Conservation (phyloP, 2,888 invertebrate genomes). For the Phlogophora meticulosa region DNA sequence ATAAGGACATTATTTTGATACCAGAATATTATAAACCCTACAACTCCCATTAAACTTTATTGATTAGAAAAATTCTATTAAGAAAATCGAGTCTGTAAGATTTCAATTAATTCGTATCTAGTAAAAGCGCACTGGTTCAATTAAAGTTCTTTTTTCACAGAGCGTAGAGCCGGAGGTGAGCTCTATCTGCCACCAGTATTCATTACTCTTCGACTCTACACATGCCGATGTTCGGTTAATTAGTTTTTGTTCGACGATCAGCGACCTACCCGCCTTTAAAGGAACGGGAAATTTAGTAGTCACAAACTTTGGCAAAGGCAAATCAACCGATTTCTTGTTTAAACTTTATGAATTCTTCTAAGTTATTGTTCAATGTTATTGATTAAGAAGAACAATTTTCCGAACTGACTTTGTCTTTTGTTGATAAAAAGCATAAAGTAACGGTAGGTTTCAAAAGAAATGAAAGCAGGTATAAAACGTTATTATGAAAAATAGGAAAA, state of each 20-base stretch:
- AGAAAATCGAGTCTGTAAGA: slow-evolving; percentile 56
- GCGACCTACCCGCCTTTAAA: slow-evolving; percentile 74
- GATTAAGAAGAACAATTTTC: slow-evolving; percentile 38
- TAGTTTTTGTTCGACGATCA: slow-evolving; percentile 84
- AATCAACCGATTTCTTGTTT: slow-evolving; percentile 57
- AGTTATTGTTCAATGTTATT: slow-evolving; percentile 41
- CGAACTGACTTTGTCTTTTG: slow-evolving; percentile 27
- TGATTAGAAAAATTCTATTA: slow-evolving; percentile 13
- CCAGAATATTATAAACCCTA: slow-evolving; percentile 16
- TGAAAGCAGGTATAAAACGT: slow-evolving; percentile 17
- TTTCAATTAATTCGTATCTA: slow-evolving; percentile 80
- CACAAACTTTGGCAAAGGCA: slow-evolving; percentile 48
- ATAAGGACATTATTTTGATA: slow-evolving; percentile 17
- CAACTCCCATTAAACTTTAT: slow-evolving; percentile 11
- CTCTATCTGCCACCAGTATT: slow-evolving; percentile 76
- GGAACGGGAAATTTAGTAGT: slow-evolving; percentile 70
- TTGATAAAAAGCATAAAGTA: not conserved
- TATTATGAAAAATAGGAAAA: slow-evolving; percentile 36
- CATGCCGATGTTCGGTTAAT: slow-evolving; percentile 86
- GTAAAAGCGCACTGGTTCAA: slow-evolving; percentile 79
- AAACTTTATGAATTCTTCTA: slow-evolving; percentile 42
- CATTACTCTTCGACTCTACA: slow-evolving; percentile 82
- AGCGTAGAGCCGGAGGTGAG: slow-evolving; percentile 65
- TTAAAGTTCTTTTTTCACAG: slow-evolving; percentile 80
- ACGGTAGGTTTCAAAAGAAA: slow-evolving; percentile 15